Evolutionary conservation across 2,797 vertebrate species (phyloP).

Genomic region (Eulemur albifrons): DNA sequence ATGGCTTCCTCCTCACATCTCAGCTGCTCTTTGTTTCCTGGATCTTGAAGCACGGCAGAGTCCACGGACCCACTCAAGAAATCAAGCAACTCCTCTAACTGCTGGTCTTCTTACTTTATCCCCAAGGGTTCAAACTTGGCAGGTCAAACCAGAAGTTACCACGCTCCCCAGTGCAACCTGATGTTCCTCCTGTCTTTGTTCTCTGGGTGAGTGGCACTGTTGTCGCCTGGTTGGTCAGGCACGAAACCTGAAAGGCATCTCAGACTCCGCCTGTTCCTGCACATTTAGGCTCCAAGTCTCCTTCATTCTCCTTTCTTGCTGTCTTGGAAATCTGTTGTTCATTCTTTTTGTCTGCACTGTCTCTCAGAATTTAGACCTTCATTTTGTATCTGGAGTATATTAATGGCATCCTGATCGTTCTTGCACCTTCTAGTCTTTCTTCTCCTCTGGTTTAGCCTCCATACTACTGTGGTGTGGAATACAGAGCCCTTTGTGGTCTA

Average conservation of each 20-base stretch:
- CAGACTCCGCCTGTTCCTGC: background rate
- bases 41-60: background rate
- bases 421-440: background rate
- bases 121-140: background rate
- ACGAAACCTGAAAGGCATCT: background rate
- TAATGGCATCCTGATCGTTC: background rate
- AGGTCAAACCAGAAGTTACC: background rate
- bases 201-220: background rate
- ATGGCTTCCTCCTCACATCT: background rate
- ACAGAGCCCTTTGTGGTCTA: background rate
- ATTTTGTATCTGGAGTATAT: constrained; percentile 1
- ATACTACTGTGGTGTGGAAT: background rate
- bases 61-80: background rate
- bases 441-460: background rate
- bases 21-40: background rate
- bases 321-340: background rate
- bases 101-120: background rate
- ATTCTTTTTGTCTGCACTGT: background rate
- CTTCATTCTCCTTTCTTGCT: background rate
- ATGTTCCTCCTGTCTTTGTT: background rate
- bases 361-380: background rate
- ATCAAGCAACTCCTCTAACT: background rate
- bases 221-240: background rate
- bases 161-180: background rate
- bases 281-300: background rate